Base-by-base conservation (phyloP, 2,797 vertebrate species). In the Peromyscus melanophrys region DNA sequence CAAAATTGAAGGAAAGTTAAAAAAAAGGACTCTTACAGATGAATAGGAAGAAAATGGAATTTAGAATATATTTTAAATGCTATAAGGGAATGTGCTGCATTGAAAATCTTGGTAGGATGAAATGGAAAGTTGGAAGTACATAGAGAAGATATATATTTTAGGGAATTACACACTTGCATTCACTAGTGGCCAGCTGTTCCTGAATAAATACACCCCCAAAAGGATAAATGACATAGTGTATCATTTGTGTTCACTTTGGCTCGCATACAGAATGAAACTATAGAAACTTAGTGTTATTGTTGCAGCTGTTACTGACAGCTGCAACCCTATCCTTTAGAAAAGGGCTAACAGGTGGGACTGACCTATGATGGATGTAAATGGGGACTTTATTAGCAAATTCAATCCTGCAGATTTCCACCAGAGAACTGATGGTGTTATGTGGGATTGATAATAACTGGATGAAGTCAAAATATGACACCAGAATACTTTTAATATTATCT, bases 261-360 rank as follows among this genome's bases (percentile, higher is more conserved):
- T 81, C 59, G 43, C 29, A 86, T 75, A 80, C 90, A 91, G 88
- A 92, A 93, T 80, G 61, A 89, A 69, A 90, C 37, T 90, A 34
- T 59, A 92, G 90, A 75, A 94, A 93, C 27, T 92, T 73, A 75
- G 71, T 73, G 69, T 73, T 92, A 95, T 43, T 37, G 31, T 37
- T 78, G 92, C 96, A 97, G 96, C 97, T 98, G 98, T 77, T 90
- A 59, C 34, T 81, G 61, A 84, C 97, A 97, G 87, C 97, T 97
- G 97, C 59, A 92, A 43, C 40, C 86, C 49, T 12, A 82, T 73
- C 34, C 40, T 55, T 61, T 73, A 84, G 94, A 92, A 95, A 91
- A 85, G 57, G 94, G 23, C 52, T 84, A 92, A 92, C 97, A 96
- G 92, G 91, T 96, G 93, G 65, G 49, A 59, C 27, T 90, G 63